Evolutionary conservation across 2,113 vertebrate genomes (phyloP), one percentile per base, ranked within the genome.

Genomic region (Xerus inauris): DNA sequence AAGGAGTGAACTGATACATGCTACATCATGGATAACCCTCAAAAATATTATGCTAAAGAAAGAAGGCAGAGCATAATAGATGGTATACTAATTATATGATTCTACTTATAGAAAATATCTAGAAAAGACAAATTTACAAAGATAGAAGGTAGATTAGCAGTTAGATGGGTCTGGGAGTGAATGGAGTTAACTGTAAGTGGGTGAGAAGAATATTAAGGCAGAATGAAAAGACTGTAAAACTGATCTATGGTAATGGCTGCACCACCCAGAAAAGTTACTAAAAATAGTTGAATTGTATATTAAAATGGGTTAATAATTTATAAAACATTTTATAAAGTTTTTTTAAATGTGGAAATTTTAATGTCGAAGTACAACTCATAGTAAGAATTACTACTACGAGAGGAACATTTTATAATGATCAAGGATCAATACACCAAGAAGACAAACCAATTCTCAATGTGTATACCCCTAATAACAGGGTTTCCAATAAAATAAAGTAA

Each of bases 401-500:
- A 79, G 19, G 47, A 80, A 57, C 3, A 81, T 88, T 81, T 94
- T 67, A 82, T 62, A 64, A 82, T 35, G 14, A 72, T 47, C 67
- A 35, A 73, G 42, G 40, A 8, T 79, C 22, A 77, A 13, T 93
- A 19, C 17, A 76, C 57, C 45, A 40, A 88, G 49, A 81, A 32
- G 30, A 72, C 32, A 54, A 11, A 83, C 26, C 24, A 59, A 59
- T 35, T 40, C 42, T 69, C 47, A 85, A 85, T 51, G 42, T 71
- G n/a, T 26, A 69, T 51, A 14, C 10, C 35, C 13, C 64, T 84
- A 57, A 69, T 42, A 85, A 69, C 26, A 77, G 40, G 76, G 35
- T 17, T 90, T 90, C 79, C 57, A 80, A 80, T 64, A 95, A 71
- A 32, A 91, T 79, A 40, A 79, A 84, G 49, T 76, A 80, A 64